phyloP scores from a whole-genome alignment of 2,113 vertebrate genomes.

The Phaetusa simplex region DNA sequence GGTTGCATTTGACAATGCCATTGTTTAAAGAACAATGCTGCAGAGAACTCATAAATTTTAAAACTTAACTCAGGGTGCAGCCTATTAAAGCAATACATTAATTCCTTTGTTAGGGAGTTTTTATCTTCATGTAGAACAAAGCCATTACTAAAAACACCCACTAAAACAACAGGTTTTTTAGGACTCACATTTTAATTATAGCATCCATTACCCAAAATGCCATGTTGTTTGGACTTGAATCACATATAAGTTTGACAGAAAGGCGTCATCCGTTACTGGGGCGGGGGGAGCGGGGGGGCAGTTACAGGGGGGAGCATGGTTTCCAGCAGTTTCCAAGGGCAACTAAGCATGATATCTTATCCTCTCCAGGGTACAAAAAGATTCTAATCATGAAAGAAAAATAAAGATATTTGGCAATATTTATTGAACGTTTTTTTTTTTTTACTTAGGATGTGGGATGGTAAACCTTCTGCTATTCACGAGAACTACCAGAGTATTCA shows the following conservation, averaged over 20 bases:
- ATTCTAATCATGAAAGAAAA: not conserved
- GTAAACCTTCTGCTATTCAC: not conserved
- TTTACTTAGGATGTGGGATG: not conserved
- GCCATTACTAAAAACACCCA: conserved; percentile 63
- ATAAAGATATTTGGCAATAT: not conserved
- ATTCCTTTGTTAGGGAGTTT: conserved; percentile 73
- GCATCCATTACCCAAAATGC: conserved; percentile 63
- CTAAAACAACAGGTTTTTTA: conserved; percentile 68
- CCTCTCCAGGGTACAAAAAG: not conserved
- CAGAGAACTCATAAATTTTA: conserved; percentile 77
- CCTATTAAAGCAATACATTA: conserved; percentile 74
- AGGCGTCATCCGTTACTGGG: not conserved
- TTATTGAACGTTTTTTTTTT: not conserved
- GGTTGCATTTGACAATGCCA: conserved; percentile 76
- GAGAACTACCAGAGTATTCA: not conserved
- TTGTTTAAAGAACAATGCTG: conserved; percentile 81
- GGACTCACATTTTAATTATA: conserved; percentile 62
- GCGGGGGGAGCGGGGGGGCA: too few relatives aligned
- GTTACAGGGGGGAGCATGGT: not conserved
- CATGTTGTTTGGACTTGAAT: conserved; percentile 43
- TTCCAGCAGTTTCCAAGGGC: conserved; percentile 1
- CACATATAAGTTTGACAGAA: conserved; percentile 43
- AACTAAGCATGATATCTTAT: not conserved
- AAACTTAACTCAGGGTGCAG: conserved; percentile 72
- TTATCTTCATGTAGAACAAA: conserved; percentile 73